Base-by-base conservation (phyloP, 2,888 invertebrate genomes). In the Neelides folsomi region DNA sequence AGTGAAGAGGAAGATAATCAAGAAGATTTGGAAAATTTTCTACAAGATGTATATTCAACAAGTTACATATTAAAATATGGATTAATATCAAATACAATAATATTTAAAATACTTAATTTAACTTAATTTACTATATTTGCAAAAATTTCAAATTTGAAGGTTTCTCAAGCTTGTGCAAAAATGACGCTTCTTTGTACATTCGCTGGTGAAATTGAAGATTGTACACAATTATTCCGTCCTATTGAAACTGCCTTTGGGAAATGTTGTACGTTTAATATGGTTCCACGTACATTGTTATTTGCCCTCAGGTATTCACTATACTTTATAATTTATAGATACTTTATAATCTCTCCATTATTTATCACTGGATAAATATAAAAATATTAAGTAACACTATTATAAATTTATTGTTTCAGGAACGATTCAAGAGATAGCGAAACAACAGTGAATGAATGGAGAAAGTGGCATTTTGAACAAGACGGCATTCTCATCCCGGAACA, bases 211-310 rank as follows among this genome's bases (percentile, higher is more conserved):
- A 63, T 61, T 1, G 73, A 77, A 62, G 73, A 75, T 45, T 87
- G 87, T 65, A 74, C 77, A 9, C 74, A 79, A 44, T 70, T 83
- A 51, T 86, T 87, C 68, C 82, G 81, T 68, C 80, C 83, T 0
- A 79, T 82, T 47, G 71, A 86, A 53, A 86, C 87, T 0, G 87
- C 87, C 64, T 86, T 86, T 67, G 88, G 88, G 0, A 73, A 86
- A 2, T 88, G 88, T 68, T 88, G 87, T 68, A 82, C 83, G 1
- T 88, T 88, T 67, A 88, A 88, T 68, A 78, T 80, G 15, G 76
- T 87, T 5, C 82, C 84, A 56, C 75, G 79, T 1, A 76, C 56
- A 4, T 39, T 62, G 27, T 27, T 27, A 27, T 27, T 27, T 27
- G 27, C 27, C 7, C 27, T 27, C 27, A 27, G 27, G 27, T 27